Evolutionary conservation across 2,888 invertebrate genomes (phyloP), one percentile per base, ranked within the genome.

Genomic region (Hydroisotoma schaefferi): DNA sequence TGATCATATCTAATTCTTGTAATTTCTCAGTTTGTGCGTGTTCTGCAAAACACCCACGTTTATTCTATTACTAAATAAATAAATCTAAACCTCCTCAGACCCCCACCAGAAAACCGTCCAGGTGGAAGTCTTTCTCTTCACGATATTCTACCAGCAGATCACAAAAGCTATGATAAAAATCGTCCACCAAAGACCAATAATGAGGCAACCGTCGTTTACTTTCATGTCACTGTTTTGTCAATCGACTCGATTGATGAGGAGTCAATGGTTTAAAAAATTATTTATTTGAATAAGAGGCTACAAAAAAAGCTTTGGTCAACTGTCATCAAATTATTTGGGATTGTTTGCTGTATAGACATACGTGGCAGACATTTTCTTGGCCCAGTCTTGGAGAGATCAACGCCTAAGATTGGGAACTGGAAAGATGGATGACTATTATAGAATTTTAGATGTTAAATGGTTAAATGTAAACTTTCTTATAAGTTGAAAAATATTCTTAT

Each of bases 211-310:
- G 83, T 90, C 47, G 92, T 92, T 38, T 90, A 91, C 76, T 93
- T 92, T 75, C 92, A 92, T 75, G 91, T 92, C 52, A 92, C 92
- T 8, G 92, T 92, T 1, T 80, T 92, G 62, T 91, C 91, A 49
- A 79, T 94, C 71, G 93, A 94, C 79, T 93, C 93, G n/a, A 93
- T 94, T 69, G 92, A 94, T 75, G 94, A 94, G 77, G 92, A 93
- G 77, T 92, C 92, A 44, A 94, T 94, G 94, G 90, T 88, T 15
- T 18, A 12, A n/a, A n/a, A n/a, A n/a, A n/a, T n/a, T n/a, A n/a
- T n/a, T n/a, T n/a, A n/a, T n/a, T n/a, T n/a, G n/a, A n/a, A n/a
- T n/a, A n/a, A n/a, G n/a, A n/a, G 15, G 10, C 37, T 33, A 33
- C 15, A 33, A 33, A 15, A 33, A 12, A 33, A 33, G 37, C 10